These are phyloP conservation scores for Brachyhypopomus gauderio DNA, from an alignment of 2,113 vertebrate genomes.

Conservation along the genomic window DNA sequence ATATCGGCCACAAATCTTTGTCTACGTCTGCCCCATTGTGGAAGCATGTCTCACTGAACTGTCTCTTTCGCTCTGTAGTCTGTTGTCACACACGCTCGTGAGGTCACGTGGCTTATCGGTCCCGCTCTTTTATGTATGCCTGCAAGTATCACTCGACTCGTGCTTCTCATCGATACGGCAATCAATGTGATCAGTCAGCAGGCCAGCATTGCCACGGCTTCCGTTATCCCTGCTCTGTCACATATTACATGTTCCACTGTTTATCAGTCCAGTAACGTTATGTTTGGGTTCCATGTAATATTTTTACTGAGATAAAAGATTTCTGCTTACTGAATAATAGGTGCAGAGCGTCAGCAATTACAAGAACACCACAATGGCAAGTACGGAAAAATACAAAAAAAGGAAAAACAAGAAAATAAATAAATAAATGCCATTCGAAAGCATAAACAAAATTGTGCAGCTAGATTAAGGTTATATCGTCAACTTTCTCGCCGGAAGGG, in stretches of 20 bases:
- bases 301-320: neutral
- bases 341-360: neutral
- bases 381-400: too few species aligned
- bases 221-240: slow-evolving; percentile 21
- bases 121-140: slow-evolving; percentile 38
- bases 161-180: slow-evolving; percentile 47
- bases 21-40: slow-evolving; percentile 30
- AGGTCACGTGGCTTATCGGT: slow-evolving; percentile 51
- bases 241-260: slow-evolving; percentile 1
- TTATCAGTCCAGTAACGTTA: slow-evolving; percentile 36
- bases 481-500: too few species aligned
- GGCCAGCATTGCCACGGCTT: slow-evolving; percentile 28
- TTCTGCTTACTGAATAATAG: neutral
- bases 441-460: too few species aligned
- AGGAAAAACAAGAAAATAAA: too few species aligned
- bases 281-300: neutral
- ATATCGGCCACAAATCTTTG: slow-evolving; percentile 30
- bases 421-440: too few species aligned
- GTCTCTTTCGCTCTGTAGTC: slow-evolving; percentile 48
- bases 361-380: neutral
- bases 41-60: slow-evolving; percentile 49
- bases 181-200: slow-evolving; percentile 47
- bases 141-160: slow-evolving; percentile 42
- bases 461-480: too few species aligned
- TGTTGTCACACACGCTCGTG: slow-evolving; percentile 46